A percentile compares a stretch with the other conserved stretches of the same genome.
phyloP scores from a whole-genome alignment of 2,888 invertebrate genomes.

The Cephonodes hylas region DNA sequence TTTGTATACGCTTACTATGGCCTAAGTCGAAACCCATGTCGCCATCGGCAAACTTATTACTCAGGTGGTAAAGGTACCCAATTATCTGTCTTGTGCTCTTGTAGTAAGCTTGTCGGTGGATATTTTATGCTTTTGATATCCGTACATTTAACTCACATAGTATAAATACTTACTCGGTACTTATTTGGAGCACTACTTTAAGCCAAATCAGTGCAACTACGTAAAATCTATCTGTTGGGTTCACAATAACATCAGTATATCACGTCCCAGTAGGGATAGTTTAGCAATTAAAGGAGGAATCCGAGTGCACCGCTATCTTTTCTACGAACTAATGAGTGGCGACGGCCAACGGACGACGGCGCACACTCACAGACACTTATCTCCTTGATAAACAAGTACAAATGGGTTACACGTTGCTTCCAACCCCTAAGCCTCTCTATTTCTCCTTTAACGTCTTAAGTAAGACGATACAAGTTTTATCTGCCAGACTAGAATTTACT shows the following conservation, averaged over 20 bases:
- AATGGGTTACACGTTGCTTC: slow-evolving; percentile 69
- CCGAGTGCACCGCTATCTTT: slow-evolving; percentile 60
- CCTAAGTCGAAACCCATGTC: slow-evolving; percentile 74
- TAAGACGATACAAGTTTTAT: slow-evolving; percentile 63
- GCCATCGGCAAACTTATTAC: slow-evolving; percentile 52
- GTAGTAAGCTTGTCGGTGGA: background rate
- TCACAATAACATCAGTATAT: slow-evolving; percentile 52
- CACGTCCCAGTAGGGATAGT: slow-evolving; percentile 51
- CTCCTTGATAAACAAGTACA: slow-evolving; percentile 75
- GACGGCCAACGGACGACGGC: slow-evolving; percentile 53
- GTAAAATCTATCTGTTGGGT: slow-evolving; percentile 29
- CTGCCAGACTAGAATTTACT: slow-evolving; percentile 53
- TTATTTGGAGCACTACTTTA: too few relatives aligned
- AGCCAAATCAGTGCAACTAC: background rate
- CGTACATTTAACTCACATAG: too few relatives aligned
- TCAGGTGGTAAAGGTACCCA: slow-evolving; percentile 41
- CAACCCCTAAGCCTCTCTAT: slow-evolving; percentile 61
- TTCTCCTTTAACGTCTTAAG: slow-evolving; percentile 67
- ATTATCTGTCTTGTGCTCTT: slow-evolving; percentile 36
- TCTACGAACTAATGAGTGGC: slow-evolving; percentile 66
- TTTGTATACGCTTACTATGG: slow-evolving; percentile 58
- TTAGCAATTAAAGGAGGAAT: slow-evolving; percentile 69
- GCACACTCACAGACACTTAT: slow-evolving; percentile 65
- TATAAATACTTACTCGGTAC: too few relatives aligned
- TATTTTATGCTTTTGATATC: background rate